These are phyloP conservation scores for Archocentrus centrarchus DNA, from an alignment of 2,113 vertebrate species.

Conservation along the genomic window DNA sequence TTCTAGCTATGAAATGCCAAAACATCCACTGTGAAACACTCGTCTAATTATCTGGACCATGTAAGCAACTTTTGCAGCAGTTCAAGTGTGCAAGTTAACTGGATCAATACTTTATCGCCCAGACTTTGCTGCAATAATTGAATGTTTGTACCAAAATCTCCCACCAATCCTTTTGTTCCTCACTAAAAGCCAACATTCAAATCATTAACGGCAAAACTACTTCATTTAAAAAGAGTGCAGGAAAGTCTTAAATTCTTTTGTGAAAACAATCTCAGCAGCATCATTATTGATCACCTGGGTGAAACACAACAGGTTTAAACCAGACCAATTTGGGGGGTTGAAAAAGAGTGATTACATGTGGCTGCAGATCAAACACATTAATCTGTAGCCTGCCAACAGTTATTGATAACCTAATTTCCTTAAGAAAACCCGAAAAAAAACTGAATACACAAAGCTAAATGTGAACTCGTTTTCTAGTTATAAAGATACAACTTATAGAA, in stretches of 20 bases:
- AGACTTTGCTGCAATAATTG: background rate
- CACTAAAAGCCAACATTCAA: background rate
- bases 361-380: conserved; percentile 7
- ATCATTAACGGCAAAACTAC: background rate
- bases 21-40: background rate
- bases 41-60: background rate
- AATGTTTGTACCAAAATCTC: background rate
- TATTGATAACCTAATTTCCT: conserved; percentile 2
- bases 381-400: conserved; percentile 6
- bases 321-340: background rate
- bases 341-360: conserved; percentile 11
- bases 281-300: conserved; percentile 6
- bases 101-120: background rate
- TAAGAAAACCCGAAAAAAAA: conserved; percentile 13
- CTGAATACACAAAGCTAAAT: background rate
- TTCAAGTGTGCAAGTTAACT: background rate
- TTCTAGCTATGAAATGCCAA: background rate
- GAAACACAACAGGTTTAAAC: background rate
- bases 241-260: conserved; percentile 6
- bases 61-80: background rate
- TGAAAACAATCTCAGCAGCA: background rate
- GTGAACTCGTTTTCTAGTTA: background rate
- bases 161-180: background rate
- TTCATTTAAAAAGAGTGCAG: background rate
- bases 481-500: background rate